A percentile compares a stretch with the other conserved stretches of the same genome.
These are phyloP conservation scores for Oreochromis grahami DNA, from an alignment of 2,797 vertebrate genomes.

Conservation along the genomic window DNA sequence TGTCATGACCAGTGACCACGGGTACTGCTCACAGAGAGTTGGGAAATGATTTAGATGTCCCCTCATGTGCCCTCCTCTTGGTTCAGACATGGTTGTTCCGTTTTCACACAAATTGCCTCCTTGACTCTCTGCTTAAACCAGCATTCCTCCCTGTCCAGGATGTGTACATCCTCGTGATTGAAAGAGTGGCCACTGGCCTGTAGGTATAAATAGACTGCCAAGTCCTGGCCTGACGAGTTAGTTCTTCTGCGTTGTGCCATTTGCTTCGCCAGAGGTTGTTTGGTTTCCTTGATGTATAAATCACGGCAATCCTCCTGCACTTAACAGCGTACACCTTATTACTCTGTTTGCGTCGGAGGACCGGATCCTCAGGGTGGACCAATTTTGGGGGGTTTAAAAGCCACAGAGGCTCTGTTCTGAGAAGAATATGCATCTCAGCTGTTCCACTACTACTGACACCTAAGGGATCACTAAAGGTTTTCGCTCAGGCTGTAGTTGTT, in stretches of 20 bases:
- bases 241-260: neutral
- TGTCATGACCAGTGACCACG: neutral
- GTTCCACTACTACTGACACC: neutral
- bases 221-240: neutral
- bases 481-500: neutral
- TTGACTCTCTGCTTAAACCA: neutral
- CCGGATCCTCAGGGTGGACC: neutral
- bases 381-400: neutral
- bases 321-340: neutral
- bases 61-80: neutral
- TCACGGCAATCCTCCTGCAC: neutral
- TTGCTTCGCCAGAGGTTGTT: neutral
- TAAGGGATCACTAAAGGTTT: neutral
- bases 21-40: neutral
- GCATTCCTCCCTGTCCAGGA: neutral
- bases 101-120: neutral
- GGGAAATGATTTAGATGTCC: neutral
- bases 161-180: neutral
- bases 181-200: neutral
- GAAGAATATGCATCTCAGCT: neutral
- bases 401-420: accelerated
- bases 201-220: neutral
- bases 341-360: neutral
- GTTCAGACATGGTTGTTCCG: neutral
- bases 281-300: neutral